Conservation (phyloP, 2,888 invertebrate species). For the Gortyna flavago region DNA sequence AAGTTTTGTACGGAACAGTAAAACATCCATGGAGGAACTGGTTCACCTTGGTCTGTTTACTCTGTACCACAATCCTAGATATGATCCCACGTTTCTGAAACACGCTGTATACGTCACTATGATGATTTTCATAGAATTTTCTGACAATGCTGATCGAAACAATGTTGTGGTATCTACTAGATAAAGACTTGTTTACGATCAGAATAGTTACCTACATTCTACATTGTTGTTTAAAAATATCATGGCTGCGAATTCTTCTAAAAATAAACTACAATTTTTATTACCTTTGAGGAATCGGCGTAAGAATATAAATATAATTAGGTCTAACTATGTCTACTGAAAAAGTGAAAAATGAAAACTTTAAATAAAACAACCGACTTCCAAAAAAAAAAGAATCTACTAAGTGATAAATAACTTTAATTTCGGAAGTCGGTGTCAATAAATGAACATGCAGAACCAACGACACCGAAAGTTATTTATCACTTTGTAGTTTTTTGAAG, state of each 20-base stretch:
- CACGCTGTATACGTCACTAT: not conserved
- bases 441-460: too few species aligned
- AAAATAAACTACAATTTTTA: constrained; percentile 1
- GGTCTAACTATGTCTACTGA: not conserved
- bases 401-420: too few species aligned
- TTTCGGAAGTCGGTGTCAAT: too few species aligned
- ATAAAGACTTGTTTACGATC: not conserved
- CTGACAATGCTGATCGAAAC: not conserved
- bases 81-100: not conserved
- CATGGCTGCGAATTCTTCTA: not conserved
- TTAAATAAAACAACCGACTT: too few species aligned
- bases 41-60: not conserved
- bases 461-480: too few species aligned
- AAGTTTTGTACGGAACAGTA: not conserved
- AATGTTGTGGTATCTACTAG: constrained; percentile 11
- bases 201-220: constrained; percentile 17
- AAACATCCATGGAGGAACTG: not conserved
- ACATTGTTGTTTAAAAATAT: constrained; percentile 13
- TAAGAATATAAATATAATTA: not conserved
- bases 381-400: too few species aligned
- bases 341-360: too few species aligned
- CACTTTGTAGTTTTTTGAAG: too few species aligned
- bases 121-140: constrained; percentile 8
- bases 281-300: not conserved
- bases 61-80: not conserved